Percentiles rank a stretch among this genome's conserved stretches.
Conservation (phyloP, 2,113 vertebrate species). For the Hyla sarda region DNA sequence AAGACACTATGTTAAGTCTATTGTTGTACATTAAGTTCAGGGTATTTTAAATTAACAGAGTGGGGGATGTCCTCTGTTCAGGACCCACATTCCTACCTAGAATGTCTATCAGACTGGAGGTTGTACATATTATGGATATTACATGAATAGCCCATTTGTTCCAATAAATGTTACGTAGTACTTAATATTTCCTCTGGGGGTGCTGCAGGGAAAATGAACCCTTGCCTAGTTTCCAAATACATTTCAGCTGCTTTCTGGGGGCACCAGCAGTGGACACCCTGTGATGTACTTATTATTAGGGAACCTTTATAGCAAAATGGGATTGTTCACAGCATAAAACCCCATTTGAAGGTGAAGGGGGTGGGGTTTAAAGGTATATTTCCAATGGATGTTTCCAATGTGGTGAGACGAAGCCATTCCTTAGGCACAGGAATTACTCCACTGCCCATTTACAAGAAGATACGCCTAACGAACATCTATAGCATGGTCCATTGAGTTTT, state of each 20-base stretch:
- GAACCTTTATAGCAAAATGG: background rate
- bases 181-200: background rate
- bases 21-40: background rate
- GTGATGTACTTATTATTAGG: background rate
- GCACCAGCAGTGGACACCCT: background rate
- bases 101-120: too few relatives aligned
- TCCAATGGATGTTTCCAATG: too few relatives aligned
- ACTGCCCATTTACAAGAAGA: too few relatives aligned
- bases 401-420: too few relatives aligned
- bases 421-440: too few relatives aligned
- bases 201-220: background rate
- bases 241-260: background rate
- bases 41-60: background rate
- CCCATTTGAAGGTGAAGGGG: too few relatives aligned
- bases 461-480: too few relatives aligned
- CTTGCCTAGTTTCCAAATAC: background rate
- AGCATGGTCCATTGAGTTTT: too few relatives aligned
- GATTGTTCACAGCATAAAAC: too few relatives aligned
- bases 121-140: too few relatives aligned
- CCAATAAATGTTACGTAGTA: background rate
- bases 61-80: background rate
- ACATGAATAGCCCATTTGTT: background rate
- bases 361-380: too few relatives aligned
- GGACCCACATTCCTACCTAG: background rate
- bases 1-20: background rate